Evolutionary conservation across 2,797 vertebrate genomes (phyloP).

Genomic region (Xenentodon cancila): DNA sequence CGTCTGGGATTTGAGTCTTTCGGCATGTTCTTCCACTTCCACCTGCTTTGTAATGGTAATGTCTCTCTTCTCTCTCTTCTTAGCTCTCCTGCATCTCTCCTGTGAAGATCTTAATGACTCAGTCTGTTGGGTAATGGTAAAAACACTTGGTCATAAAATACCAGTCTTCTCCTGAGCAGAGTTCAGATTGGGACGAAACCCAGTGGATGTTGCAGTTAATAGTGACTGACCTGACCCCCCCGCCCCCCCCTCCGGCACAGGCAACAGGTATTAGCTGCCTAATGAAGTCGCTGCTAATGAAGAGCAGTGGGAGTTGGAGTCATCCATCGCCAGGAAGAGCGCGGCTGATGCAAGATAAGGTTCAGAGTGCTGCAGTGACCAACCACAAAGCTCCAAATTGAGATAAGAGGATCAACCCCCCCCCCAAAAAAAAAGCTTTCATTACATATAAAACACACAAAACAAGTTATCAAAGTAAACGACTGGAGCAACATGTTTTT

Average conservation of each 20-base stretch:
- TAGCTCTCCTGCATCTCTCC: too few relatives aligned
- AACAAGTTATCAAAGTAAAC: too few relatives aligned
- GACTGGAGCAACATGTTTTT: too few relatives aligned
- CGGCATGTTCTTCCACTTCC: too few relatives aligned
- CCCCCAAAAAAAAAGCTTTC: background rate
- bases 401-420: background rate
- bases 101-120: constrained; percentile 37
- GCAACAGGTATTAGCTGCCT: constrained; percentile 56
- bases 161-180: constrained; percentile 15
- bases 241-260: constrained; percentile 19
- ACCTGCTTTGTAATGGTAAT: too few relatives aligned
- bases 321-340: constrained; percentile 13
- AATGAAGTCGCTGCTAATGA: constrained; percentile 58
- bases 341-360: background rate
- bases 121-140: constrained; percentile 31
- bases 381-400: background rate
- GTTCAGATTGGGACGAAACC: constrained; percentile 39
- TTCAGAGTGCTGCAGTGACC: background rate
- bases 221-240: constrained; percentile 37
- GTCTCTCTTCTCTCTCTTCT: too few relatives aligned
- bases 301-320: constrained; percentile 38
- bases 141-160: constrained; percentile 27
- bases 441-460: constrained; percentile 1
- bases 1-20: too few relatives aligned
- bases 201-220: constrained; percentile 48